These are phyloP conservation scores for Anthoscopus minutus DNA, from an alignment of 2,113 vertebrate genomes.

Conservation along the genomic window DNA sequence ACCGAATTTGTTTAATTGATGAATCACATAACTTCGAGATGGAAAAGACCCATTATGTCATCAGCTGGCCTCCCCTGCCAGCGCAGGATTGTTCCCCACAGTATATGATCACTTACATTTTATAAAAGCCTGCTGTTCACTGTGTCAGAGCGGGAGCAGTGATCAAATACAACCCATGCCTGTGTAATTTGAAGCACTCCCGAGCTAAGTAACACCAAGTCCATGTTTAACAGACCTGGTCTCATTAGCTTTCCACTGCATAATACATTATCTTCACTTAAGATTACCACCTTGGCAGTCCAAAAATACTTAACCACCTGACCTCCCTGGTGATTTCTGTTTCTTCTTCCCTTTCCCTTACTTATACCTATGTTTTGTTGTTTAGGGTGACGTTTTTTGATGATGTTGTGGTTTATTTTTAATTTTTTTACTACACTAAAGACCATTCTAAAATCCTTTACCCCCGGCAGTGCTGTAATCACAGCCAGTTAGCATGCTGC, in stretches of 20 bases:
- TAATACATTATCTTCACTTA: conserved; percentile 36
- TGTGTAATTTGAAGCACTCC: conserved; percentile 25
- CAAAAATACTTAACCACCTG: not conserved
- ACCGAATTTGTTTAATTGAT: conserved; percentile 26
- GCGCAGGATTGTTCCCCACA: not conserved
- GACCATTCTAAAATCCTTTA: not conserved
- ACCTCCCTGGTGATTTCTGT: not conserved
- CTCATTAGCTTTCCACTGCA: conserved; percentile 33
- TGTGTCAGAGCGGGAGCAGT: not conserved
- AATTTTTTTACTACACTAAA: not conserved
- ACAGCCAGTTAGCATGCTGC: not conserved
- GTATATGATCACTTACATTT: not conserved
- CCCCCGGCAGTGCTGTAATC: not conserved
- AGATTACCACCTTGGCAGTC: not conserved
- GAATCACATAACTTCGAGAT: conserved; percentile 12
- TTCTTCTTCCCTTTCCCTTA: not conserved
- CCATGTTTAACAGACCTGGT: conserved; percentile 5
- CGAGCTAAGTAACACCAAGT: not conserved
- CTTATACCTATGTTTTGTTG: not conserved
- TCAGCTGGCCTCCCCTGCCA: not conserved
- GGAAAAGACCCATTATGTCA: conserved; percentile 34
- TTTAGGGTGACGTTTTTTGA: not conserved
- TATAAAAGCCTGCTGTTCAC: conserved; percentile 21
- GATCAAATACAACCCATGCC: conserved; percentile 1
- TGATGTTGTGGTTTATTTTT: not conserved